Conservation (phyloP, 2,888 invertebrate species). For the Willowsia nigromaculata region DNA sequence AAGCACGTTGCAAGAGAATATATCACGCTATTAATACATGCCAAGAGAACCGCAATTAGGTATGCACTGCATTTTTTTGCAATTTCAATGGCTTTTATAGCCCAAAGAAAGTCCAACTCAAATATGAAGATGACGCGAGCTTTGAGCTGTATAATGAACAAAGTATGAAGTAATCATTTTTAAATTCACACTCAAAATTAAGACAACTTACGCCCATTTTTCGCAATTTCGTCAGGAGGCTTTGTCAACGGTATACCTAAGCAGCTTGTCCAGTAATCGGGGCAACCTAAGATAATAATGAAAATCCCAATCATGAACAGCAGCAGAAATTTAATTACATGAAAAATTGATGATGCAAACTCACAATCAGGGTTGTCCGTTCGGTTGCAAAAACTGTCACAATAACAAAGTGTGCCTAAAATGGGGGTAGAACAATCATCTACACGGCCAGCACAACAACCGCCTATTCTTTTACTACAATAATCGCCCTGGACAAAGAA, state of each 20-base stretch:
- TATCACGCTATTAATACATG: neutral
- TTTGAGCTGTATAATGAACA: neutral
- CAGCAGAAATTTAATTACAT: neutral
- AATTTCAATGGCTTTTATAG: neutral
- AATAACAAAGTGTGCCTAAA: slow-evolving; percentile 93
- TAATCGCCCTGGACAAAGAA: slow-evolving; percentile 74
- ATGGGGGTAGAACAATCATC: slow-evolving; percentile 92
- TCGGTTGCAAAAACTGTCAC: slow-evolving; percentile 94
- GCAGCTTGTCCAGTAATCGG: slow-evolving; percentile 91
- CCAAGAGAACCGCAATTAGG: neutral
- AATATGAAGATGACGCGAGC: neutral
- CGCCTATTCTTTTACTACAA: slow-evolving; percentile 78
- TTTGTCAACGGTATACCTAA: slow-evolving; percentile 81
- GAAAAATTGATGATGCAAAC: neutral
- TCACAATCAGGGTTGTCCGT: slow-evolving; percentile 87
- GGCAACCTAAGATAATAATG: slow-evolving; percentile 83
- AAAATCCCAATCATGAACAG: neutral
- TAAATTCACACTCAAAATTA: neutral
- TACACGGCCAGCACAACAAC: slow-evolving; percentile 88
- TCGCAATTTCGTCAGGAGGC: slow-evolving; percentile 67
- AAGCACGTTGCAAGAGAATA: neutral
- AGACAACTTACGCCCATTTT: slow-evolving; percentile 44
- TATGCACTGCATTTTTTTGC: neutral
- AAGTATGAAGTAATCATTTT: neutral
- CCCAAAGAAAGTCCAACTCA: neutral